Evolutionary conservation across 2,797 vertebrate species (phyloP).

Genomic region (Galaxias olidus): DNA sequence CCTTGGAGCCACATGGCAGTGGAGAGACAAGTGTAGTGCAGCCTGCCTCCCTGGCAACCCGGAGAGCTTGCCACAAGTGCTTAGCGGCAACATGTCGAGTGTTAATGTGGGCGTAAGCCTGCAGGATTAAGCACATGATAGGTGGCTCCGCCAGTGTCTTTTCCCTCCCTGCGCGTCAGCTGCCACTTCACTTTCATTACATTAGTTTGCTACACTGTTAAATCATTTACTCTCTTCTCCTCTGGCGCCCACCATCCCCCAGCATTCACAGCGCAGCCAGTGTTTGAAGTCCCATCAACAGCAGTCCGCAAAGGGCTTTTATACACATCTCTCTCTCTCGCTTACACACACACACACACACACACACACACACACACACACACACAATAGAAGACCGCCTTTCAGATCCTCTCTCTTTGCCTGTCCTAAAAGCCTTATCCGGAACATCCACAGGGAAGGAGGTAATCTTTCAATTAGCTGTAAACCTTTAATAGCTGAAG

Average conservation of each 20-base stretch:
- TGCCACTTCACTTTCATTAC: conserved; percentile 20
- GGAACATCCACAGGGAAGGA: conserved; percentile 4
- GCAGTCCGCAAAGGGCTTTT: conserved; percentile 39
- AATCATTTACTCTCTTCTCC: conserved; percentile 49
- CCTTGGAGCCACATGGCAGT: conserved; percentile 1
- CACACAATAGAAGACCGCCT: conserved; percentile 33
- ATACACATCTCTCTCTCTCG: conserved; percentile 27
- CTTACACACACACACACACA: conserved; percentile 29
- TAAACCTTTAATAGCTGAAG: conserved; percentile 21
- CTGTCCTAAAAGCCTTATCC: conserved; percentile 37
- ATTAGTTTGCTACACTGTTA: conserved; percentile 50
- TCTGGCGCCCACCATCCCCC: conserved; percentile 26
- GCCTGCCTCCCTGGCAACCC: neutral
- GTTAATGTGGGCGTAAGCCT: conserved; percentile 68
- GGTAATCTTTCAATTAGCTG: conserved; percentile 29
- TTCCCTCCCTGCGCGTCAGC: conserved; percentile 22
- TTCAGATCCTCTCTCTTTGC: conserved; percentile 28
- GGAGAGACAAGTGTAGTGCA: neutral
- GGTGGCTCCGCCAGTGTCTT: conserved; percentile 39
- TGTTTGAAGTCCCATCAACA: conserved; percentile 56
- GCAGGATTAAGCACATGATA: conserved; percentile 62
- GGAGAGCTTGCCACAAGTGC: conserved; percentile 47
- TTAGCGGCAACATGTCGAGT: conserved; percentile 60
- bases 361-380: conserved; percentile 14
- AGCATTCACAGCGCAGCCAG: conserved; percentile 39